Evolutionary conservation across 2,113 vertebrate genomes (phyloP), one percentile per base, ranked within the genome.

Genomic region (Calidris pygmaea): DNA sequence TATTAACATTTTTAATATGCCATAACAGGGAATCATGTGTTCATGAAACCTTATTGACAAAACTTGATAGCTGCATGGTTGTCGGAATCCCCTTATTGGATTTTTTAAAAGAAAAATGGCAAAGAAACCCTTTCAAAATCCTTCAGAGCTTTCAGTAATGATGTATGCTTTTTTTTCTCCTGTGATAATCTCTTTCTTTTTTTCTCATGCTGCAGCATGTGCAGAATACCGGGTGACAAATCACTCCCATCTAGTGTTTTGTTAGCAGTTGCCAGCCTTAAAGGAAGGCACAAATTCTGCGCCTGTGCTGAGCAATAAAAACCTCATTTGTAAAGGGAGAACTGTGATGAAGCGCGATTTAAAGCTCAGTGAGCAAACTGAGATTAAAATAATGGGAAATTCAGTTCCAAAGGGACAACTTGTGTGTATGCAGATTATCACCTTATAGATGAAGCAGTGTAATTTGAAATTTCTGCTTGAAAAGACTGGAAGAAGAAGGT

Each of bases 61-160:
- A 85, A 67, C 29, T 53, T 77, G 41, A 35, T 62, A 91, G 30
- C 58, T 56, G 13, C 2, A 3, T 45, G 17, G 16, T 16, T 79
- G 16, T 45, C 6, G 14, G 62, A 76, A 77, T 70, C 9, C 37
- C 8, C 4, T 71, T 83, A 67, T 8, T 86, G 71, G 27, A n/a
- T 90, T 95, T 91, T 87, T 90, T 16, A 77, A 73, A 91, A 67
- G 37, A 86, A 94, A 96, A 94, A 73, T 62, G 8, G 14, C 19
- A 87, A 83, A 87, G 8, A 1, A 82, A 20, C 4, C 24, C 29
- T 59, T 89, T 84, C 19, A 62, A 75, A 95, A 86, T 77, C 45
- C 9, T 83, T 93, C 58, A 70, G 37, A 94, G 21, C 19, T 27
- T 85, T 76, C 37, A 58, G 41, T 82, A 83, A 79, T 53, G 34